Conservation (phyloP, 2,888 invertebrate species). For the Himalopsyche kuldschensis region DNA sequence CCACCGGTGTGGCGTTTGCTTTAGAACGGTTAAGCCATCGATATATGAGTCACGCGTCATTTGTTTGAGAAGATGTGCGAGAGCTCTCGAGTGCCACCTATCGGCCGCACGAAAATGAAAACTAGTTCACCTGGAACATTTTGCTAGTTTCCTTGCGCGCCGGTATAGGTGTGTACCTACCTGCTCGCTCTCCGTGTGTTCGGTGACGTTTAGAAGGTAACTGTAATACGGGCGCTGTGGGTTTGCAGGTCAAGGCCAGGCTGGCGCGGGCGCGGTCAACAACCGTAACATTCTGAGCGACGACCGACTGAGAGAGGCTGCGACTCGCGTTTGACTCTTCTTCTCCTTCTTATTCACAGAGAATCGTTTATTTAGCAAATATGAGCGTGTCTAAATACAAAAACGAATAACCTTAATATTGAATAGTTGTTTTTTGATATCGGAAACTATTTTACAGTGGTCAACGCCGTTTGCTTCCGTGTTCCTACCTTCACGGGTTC, state of each 20-base stretch:
- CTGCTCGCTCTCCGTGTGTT: not conserved
- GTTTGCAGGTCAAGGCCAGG: conserved; percentile 11
- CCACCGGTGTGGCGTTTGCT: too few species aligned
- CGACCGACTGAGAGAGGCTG: not conserved
- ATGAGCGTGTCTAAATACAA: too few species aligned
- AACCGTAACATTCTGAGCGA: conserved; percentile 6
- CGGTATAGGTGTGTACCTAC: not conserved
- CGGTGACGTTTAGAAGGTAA: not conserved
- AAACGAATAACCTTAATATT: too few species aligned
- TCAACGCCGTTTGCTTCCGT: too few species aligned
- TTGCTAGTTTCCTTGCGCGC: not conserved
- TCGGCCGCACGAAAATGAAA: not conserved
- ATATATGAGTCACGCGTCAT: too few species aligned
- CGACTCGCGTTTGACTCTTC: not conserved
- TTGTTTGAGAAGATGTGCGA: too few species aligned
- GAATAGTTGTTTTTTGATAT: too few species aligned
- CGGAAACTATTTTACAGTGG: too few species aligned
- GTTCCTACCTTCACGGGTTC: too few species aligned
- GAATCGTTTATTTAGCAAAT: too few species aligned
- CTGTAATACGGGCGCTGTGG: not conserved
- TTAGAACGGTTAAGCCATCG: too few species aligned
- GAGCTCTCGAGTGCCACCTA: not conserved
- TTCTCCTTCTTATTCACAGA: not conserved
- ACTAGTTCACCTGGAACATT: not conserved
- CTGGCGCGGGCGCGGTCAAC: conserved; percentile 5